Base-by-base conservation (phyloP, 2,888 invertebrate genomes). In the Hoplodrina ambigua region DNA sequence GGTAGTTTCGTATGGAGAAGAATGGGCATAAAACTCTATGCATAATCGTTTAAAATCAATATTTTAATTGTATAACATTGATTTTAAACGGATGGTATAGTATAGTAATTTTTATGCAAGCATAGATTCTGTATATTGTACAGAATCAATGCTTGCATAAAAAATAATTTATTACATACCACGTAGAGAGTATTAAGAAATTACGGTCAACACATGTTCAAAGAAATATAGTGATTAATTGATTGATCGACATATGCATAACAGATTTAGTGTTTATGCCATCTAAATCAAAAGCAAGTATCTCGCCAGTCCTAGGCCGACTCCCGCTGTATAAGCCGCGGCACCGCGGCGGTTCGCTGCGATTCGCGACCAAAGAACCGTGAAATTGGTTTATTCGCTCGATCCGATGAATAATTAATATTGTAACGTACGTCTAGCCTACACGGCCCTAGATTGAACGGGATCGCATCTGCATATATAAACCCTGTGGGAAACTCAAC, bases 391-490 rank as follows among this genome's bases (percentile, higher is more conserved):
- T 95, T 95, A 95, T 95, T 94, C 95, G 95, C 92, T 90, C 92
- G 93, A 94, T 93, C 94, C 96, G 94, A 96, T 96, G 96, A 96
- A 96, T 96, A 96, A 96, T 96, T 96, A 96, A 96, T 96, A 95
- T 91, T 89, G 94, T 93, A 90, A 93, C 92, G 88, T 90, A 89
- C 89, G 84, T 80, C 83, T 84, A 88, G 85, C 84, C 86, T 88
- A 86, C 85, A 80, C 83, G 86, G 83, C 85, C 85, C 88, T 90
- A 90, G 90, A 92, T 92, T 91, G 90, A 90, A 88, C 86, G 86
- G 81, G 86, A 88, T 88, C 89, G 87, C 90, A 92, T 93, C 92
- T 93, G 91, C 92, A 93, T 93, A 89, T 87, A 89, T 90, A 91
- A 89, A 87, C 85, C 85, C 86, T 87, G 91, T 92, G 92, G 90